Conservation (phyloP, 2,888 invertebrate genomes). For the Plagodis dolabraria region DNA sequence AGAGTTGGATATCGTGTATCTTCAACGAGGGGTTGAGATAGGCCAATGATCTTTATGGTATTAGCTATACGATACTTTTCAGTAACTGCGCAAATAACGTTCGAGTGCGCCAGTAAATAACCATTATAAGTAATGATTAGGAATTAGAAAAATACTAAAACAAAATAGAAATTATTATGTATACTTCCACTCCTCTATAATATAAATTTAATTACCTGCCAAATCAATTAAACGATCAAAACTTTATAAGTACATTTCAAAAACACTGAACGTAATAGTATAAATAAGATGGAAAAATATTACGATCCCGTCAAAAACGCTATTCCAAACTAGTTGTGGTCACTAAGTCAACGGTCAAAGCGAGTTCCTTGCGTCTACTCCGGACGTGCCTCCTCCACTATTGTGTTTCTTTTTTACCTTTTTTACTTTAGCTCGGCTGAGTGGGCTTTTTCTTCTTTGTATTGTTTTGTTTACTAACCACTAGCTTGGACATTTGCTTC, state of each 20-base stretch:
- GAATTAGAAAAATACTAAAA: too few relatives aligned
- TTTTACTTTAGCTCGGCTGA: slow-evolving; percentile 64
- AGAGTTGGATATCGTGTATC: slow-evolving; percentile 54
- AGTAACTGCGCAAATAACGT: neutral
- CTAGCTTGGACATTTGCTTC: slow-evolving; percentile 70
- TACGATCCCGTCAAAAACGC: slow-evolving; percentile 8
- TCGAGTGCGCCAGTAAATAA: too few relatives aligned
- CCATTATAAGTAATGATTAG: too few relatives aligned
- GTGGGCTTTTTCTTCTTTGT: slow-evolving; percentile 68
- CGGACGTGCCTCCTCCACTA: slow-evolving; percentile 68
- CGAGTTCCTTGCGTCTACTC: slow-evolving; percentile 57
- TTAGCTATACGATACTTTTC: slow-evolving; percentile 18
- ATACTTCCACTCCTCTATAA: too few relatives aligned
- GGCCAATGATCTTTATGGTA: slow-evolving; percentile 18
- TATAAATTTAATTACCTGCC: too few relatives aligned
- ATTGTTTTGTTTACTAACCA: slow-evolving; percentile 66
- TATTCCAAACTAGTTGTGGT: slow-evolving; percentile 54
- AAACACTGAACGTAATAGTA: too few relatives aligned
- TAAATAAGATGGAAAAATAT: slow-evolving; percentile 9
- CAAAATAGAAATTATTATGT: too few relatives aligned
- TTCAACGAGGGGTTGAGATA: slow-evolving; percentile 24
- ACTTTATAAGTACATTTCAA: too few relatives aligned
- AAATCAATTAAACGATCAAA: neutral
- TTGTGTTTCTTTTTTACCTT: slow-evolving; percentile 70
- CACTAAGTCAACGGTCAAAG: slow-evolving; percentile 63